Percentiles rank a stretch among this genome's conserved stretches.
Evolutionary conservation across 1,140 invertebrate genomes (phyloP).

Genomic region (Trichoplusia ni): DNA sequence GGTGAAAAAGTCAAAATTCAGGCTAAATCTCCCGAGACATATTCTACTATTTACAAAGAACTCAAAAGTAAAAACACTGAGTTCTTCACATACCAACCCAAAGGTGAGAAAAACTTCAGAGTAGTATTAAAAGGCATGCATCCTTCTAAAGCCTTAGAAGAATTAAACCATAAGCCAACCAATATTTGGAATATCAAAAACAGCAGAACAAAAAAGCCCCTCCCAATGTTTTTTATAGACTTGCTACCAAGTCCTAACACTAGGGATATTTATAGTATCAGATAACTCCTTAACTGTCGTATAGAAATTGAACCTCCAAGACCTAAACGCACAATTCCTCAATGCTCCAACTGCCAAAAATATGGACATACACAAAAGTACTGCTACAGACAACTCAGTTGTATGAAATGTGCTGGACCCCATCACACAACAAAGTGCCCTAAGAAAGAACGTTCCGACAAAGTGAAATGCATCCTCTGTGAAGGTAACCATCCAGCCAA

Average conservation of each 20-base stretch:
- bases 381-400: conserved; percentile 44
- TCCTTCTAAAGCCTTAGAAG: not conserved
- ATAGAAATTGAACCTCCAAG: conserved; percentile 46
- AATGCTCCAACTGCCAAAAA: conserved; percentile 57
- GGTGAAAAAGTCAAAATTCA: not conserved
- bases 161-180: conserved; percentile 13
- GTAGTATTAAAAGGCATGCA: not conserved
- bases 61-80: conserved; percentile 22
- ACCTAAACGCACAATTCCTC: conserved; percentile 44
- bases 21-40: not conserved
- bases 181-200: conserved; percentile 45
- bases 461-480: conserved; percentile 31
- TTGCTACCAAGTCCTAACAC: conserved; percentile 35
- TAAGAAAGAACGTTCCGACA: conserved; percentile 20
- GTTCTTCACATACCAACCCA: conserved; percentile 24
- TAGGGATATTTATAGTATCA: conserved; percentile 39
- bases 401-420: conserved; percentile 38
- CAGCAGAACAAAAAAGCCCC: conserved; percentile 33
- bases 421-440: not conserved
- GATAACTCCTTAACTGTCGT: conserved; percentile 32
- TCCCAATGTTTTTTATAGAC: conserved; percentile 37
- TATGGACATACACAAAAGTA: conserved; percentile 57
- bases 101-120: not conserved
- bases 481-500: conserved; percentile 32
- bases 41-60: conserved; percentile 25